Conservation (phyloP, 2,113 vertebrate genomes). For the Chamaea fasciata region DNA sequence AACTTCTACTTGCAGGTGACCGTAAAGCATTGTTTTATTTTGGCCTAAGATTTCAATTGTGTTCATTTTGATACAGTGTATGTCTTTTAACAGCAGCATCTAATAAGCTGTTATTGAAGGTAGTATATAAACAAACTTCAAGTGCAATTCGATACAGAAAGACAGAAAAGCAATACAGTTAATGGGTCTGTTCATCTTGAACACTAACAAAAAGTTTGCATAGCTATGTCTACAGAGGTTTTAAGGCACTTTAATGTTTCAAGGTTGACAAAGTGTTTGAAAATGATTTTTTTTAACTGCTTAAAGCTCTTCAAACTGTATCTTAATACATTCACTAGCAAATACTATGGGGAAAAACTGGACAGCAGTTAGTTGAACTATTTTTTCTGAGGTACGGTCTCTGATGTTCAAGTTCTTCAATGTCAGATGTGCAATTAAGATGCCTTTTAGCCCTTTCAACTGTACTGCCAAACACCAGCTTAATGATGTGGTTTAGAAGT, state of each 20-base stretch:
- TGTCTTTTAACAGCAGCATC: constrained; percentile 73
- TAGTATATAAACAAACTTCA: constrained; percentile 62
- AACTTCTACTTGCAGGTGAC: constrained; percentile 88
- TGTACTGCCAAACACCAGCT: not conserved
- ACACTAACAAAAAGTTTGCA: constrained; percentile 87
- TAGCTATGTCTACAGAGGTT: constrained; percentile 94
- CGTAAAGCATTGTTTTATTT: constrained; percentile 80
- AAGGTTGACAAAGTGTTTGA: constrained; percentile 65
- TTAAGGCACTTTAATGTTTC: constrained; percentile 91
- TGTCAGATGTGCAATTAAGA: constrained; percentile 40
- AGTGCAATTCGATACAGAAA: constrained; percentile 71
- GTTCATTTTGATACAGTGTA: constrained; percentile 69
- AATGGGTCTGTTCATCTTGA: constrained; percentile 66
- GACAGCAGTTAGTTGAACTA: constrained; percentile 51
- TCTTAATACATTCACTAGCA: constrained; percentile 69
- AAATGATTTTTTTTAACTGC: constrained; percentile 64
- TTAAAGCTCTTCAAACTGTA: constrained; percentile 71
- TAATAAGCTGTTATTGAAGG: constrained; percentile 71
- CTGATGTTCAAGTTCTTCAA: constrained; percentile 56
- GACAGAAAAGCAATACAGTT: constrained; percentile 70
- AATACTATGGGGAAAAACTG: constrained; percentile 41
- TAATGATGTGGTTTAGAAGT: not conserved
- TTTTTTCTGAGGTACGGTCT: constrained; percentile 11
- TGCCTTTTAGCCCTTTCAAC: constrained; percentile 54
- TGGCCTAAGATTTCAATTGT: constrained; percentile 61